Percentiles rank a stretch among this genome's conserved stretches.
phyloP scores from a whole-genome alignment of 2,113 vertebrate species.

The Lynx canadensis region DNA sequence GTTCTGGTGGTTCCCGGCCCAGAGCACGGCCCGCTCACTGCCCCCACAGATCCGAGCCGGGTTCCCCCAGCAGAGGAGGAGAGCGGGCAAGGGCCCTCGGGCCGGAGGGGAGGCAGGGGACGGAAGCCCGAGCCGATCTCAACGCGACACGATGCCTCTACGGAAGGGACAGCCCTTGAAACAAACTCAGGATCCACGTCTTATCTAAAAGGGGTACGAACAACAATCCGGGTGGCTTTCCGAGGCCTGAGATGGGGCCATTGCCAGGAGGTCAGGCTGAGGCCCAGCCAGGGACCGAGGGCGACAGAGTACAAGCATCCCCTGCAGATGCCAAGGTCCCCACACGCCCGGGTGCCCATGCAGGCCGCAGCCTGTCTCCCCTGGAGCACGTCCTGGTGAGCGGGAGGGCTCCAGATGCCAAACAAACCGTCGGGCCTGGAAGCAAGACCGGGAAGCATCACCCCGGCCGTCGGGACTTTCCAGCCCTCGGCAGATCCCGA shows the following conservation, averaged over 20 bases:
- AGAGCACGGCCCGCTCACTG: neutral
- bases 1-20: fast-evolving
- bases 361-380: neutral
- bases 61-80: fast-evolving
- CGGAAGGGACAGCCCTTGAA: neutral
- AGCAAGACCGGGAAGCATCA: neutral
- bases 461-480: neutral
- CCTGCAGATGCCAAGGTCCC: neutral
- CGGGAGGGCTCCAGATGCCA: neutral
- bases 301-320: fast-evolving
- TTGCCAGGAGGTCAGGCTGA: too few relatives aligned
- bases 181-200: too few relatives aligned
- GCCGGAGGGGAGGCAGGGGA: neutral
- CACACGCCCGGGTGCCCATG: fast-evolving
- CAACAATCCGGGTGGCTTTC: fast-evolving
- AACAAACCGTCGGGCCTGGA: conserved; percentile 29
- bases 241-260: fast-evolving
- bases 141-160: fast-evolving
- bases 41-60: neutral
- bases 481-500: neutral
- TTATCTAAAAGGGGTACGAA: neutral
- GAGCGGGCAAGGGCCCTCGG: fast-evolving
- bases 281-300: fast-evolving
- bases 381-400: conserved; percentile 60
- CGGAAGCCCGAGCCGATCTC: fast-evolving